A percentile compares a stretch with the other conserved stretches of the same genome.
phyloP scores from a whole-genome alignment of 2,888 invertebrate genomes.

The Teinopalpus imperialis region DNA sequence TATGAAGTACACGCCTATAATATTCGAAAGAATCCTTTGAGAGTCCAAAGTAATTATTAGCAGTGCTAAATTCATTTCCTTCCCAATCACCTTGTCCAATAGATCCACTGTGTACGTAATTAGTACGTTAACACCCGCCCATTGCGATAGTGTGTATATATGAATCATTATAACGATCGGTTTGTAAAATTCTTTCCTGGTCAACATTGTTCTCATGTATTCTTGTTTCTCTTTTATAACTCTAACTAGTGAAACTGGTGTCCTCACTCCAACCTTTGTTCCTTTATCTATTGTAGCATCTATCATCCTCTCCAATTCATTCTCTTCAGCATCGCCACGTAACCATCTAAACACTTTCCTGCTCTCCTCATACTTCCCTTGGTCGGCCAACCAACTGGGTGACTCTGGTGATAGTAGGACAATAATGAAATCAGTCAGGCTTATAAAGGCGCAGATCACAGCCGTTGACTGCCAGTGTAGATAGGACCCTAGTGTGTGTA shows the following conservation, averaged over 20 bases:
- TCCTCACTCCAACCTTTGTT: slow-evolving; percentile 22
- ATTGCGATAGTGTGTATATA: slow-evolving; percentile 36
- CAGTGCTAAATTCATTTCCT: slow-evolving; percentile 29
- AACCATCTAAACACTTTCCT: slow-evolving; percentile 72
- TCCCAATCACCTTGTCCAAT: slow-evolving; percentile 31
- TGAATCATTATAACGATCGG: slow-evolving; percentile 42
- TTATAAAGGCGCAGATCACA: slow-evolving; percentile 53
- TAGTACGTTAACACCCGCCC: slow-evolving; percentile 39
- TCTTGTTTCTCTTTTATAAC: slow-evolving; percentile 1
- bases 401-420: slow-evolving; percentile 68
- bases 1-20: slow-evolving; percentile 36
- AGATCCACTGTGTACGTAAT: slow-evolving; percentile 37
- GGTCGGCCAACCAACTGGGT: slow-evolving; percentile 80
- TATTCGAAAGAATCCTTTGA: slow-evolving; percentile 37
- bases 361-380: slow-evolving; percentile 68
- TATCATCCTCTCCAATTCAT: slow-evolving; percentile 47
- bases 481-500: slow-evolving; percentile 79
- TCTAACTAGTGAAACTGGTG: neutral
- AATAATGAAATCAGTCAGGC: slow-evolving; percentile 47
- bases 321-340: slow-evolving; percentile 53
- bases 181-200: slow-evolving; percentile 40
- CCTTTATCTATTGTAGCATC: slow-evolving; percentile 27
- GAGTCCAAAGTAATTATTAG: slow-evolving; percentile 33
- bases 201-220: slow-evolving; percentile 30
- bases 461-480: slow-evolving; percentile 71